Evolutionary conservation across 92 coral and sea anemone species (phyloP).

Genomic region (Galaxea fascicularis): DNA sequence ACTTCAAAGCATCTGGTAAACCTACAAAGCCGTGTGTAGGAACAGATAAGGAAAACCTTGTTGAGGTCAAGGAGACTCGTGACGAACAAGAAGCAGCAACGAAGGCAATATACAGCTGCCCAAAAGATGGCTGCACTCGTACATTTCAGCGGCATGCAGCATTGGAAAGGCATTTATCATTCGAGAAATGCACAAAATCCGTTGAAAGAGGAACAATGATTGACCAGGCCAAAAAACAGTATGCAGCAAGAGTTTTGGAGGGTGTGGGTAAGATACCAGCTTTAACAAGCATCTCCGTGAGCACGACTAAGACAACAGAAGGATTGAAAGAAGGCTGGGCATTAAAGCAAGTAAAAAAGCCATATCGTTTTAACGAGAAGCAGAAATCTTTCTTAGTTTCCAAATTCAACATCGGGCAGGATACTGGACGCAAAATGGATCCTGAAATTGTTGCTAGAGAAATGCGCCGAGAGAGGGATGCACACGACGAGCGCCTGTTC

Average conservation of each 20-base stretch:
- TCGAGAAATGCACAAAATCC: constrained; percentile 18
- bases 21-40: background rate
- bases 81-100: constrained; percentile 1
- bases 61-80: background rate
- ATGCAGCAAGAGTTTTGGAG: constrained; percentile 25
- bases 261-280: too few species aligned
- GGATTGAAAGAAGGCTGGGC: constrained; percentile 8
- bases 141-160: constrained; percentile 38
- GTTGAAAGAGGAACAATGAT: constrained; percentile 29
- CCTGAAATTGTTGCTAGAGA: constrained; percentile 13
- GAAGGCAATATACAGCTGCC: constrained; percentile 38
- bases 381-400: background rate
- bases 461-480: constrained; percentile 2
- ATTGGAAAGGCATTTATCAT: constrained; percentile 30
- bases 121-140: constrained; percentile 48
- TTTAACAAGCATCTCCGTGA: background rate
- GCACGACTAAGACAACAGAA: background rate
- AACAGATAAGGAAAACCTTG: background rate
- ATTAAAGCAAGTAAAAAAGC: constrained; percentile 12
- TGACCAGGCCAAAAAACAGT: constrained; percentile 20
- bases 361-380: constrained; percentile 7
- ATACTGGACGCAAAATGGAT: constrained; percentile 13
- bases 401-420: constrained; percentile 15
- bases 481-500: constrained; percentile 13
- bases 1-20: constrained; percentile 15